Evolutionary conservation across 2,888 invertebrate species (phyloP).

Genomic region (Dicyrtoma fusca): DNA sequence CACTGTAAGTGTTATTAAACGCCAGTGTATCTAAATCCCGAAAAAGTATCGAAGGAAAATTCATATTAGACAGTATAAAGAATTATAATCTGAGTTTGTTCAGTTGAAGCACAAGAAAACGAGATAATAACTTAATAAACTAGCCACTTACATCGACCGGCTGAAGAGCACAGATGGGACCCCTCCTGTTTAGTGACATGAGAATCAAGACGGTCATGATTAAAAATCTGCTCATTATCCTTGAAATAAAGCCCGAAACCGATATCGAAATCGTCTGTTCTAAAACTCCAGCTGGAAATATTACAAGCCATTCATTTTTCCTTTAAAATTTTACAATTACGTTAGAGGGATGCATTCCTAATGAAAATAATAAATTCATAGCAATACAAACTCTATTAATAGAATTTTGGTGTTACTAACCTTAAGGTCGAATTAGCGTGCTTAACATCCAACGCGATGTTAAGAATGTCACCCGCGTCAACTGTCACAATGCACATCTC

Average conservation of each 20-base stretch:
- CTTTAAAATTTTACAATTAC: too few species aligned
- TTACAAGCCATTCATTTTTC: too few species aligned
- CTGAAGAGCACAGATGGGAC: constrained; percentile 32
- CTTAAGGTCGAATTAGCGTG: constrained; percentile 35
- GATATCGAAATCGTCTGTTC: constrained; percentile 41
- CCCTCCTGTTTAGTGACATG: constrained; percentile 47
- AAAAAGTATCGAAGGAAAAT: not conserved
- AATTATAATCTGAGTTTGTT: not conserved
- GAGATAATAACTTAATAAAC: not conserved
- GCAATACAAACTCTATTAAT: too few species aligned
- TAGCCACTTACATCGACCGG: constrained; percentile 49
- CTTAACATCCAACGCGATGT: constrained; percentile 34
- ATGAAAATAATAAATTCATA: too few species aligned
- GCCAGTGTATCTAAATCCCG: constrained; percentile 34
- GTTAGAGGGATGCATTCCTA: too few species aligned
- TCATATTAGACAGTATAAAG: not conserved
- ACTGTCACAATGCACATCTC: constrained; percentile 33
- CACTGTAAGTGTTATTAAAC: constrained; percentile 44
- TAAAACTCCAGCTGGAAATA: constrained; percentile 39
- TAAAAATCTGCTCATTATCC: constrained; percentile 34
- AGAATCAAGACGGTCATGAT: constrained; percentile 44
- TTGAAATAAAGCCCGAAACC: constrained; percentile 36
- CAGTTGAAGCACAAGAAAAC: not conserved
- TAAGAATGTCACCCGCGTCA: constrained; percentile 34
- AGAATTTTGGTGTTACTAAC: too few species aligned